phyloP scores from a whole-genome alignment of 2,888 invertebrate genomes.

The Allophyes oxyacanthae region DNA sequence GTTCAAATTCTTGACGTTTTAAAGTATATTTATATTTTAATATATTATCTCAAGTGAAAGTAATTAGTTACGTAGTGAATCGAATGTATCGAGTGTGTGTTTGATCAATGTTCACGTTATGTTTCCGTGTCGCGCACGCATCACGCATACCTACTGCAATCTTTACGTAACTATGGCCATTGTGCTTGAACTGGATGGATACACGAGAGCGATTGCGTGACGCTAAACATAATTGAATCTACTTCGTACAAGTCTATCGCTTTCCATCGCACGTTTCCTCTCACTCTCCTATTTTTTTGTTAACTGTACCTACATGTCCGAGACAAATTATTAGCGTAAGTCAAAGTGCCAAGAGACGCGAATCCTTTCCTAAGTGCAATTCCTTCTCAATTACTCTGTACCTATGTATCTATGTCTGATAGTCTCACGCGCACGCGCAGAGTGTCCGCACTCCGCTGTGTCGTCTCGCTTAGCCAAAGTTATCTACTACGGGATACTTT shows the following conservation, averaged over 20 bases:
- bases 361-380: slow-evolving; percentile 83
- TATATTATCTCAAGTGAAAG: slow-evolving; percentile 75
- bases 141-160: neutral
- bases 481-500: slow-evolving; percentile 67
- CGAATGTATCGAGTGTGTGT: slow-evolving; percentile 73
- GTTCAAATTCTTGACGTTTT: slow-evolving; percentile 85
- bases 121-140: slow-evolving; percentile 52
- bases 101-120: slow-evolving; percentile 60
- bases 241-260: slow-evolving; percentile 26
- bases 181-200: slow-evolving; percentile 39
- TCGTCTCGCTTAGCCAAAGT: slow-evolving; percentile 70
- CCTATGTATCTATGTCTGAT: slow-evolving; percentile 59
- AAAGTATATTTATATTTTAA: slow-evolving; percentile 80
- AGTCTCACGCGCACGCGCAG: slow-evolving; percentile 47
- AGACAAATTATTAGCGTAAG: slow-evolving; percentile 78
- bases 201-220: slow-evolving; percentile 17
- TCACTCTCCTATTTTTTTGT: slow-evolving; percentile 46
- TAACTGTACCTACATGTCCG: slow-evolving; percentile 54
- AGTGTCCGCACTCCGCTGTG: slow-evolving; percentile 38
- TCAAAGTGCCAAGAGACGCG: slow-evolving; percentile 86
- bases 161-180: neutral
- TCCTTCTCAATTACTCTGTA: slow-evolving; percentile 80
- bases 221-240: slow-evolving; percentile 10
- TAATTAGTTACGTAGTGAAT: slow-evolving; percentile 76
- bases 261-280: slow-evolving; percentile 34